Base-by-base conservation (phyloP, 2,113 vertebrate genomes). In the Cyanoramphus novaezelandiae region DNA sequence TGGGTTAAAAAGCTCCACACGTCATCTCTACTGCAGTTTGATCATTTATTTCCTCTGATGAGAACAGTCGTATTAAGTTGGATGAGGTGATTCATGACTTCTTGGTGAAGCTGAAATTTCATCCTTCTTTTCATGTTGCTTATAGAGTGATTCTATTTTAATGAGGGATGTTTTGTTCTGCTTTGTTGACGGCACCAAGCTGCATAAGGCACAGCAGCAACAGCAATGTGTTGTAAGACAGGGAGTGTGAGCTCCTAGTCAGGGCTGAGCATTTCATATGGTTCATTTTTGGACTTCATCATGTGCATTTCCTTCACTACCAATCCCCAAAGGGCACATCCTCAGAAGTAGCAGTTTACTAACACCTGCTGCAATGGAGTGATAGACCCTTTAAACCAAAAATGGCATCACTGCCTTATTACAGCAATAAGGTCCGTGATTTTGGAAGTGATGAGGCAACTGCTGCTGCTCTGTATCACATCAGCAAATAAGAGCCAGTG, bases 401-500 rank as follows among this genome's bases (percentile, higher is more conserved):
- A 43, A 19, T 60, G 21, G 9, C 33, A 43, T 78, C 41, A 8
- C 25, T 82, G 46, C 28, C 4, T 13, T 59, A 2, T 13, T 41
- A 41, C 16, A 72, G 49, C 44, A 50, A 25, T 7, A 47, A 49
- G 17, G 39, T 57, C 37, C 3, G 1, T 69, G 76, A 65, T 57
- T 77, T 85, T 64, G 90, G 33, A 88, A 65, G 59, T 17, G 35
- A 82, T 52, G 49, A 77, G 35, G n/a, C 24, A 49, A n/a, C 11
- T 10, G 10, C 23, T 6, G 2, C 33, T 88, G 44, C 29, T 77
- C 17, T 13, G 5, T 27, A 9, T 62, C 31, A 60, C 0, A 0
- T 47, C 77, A 65, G 29, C 27, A 92, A 43, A 49, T 18, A 37
- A 25, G 43, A 43, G 12, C 59, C 39, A 28, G 7, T 16, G 15